These are phyloP conservation scores for Criorhina ranunculi DNA, from an alignment of 2,888 invertebrate genomes.

Conservation along the genomic window DNA sequence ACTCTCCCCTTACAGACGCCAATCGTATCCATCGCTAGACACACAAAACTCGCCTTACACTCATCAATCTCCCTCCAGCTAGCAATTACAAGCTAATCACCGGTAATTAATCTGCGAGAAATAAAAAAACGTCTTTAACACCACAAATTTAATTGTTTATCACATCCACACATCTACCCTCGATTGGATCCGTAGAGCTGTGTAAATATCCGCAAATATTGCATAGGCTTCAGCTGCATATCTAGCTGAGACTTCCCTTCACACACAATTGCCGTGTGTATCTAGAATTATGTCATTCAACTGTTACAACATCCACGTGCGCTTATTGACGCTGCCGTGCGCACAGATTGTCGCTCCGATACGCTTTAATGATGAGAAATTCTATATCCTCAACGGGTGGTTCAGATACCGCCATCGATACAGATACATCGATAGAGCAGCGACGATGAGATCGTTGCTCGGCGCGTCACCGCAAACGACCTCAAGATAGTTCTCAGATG, in stretches of 20 bases:
- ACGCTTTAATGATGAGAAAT: conserved; percentile 36
- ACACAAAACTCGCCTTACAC: background rate
- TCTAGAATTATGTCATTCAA: conserved; percentile 66
- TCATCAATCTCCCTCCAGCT: conserved; percentile 24
- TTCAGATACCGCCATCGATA: conserved; percentile 33
- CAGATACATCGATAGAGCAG: conserved; percentile 30
- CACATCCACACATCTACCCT: conserved; percentile 41
- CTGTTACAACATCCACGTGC: conserved; percentile 74
- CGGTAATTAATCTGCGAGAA: conserved; percentile 54
- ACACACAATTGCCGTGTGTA: conserved; percentile 5
- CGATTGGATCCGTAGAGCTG: conserved; percentile 26
- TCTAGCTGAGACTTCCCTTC: background rate
- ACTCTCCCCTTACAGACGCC: no score
- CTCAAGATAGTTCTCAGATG: conserved; percentile 19
- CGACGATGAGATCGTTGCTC: conserved; percentile 33
- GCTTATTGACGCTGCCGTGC: conserved; percentile 37
- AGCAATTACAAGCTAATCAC: conserved; percentile 49
- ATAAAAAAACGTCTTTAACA: conserved; percentile 15
- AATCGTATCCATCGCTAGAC: no score
- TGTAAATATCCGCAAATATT: conserved; percentile 25
- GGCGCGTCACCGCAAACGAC: conserved; percentile 30
- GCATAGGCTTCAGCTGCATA: conserved; percentile 43
- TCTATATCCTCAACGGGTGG: conserved; percentile 31
- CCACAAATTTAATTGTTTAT: conserved; percentile 32
- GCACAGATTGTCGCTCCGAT: conserved; percentile 21